A percentile compares a stretch with the other conserved stretches of the same genome.
phyloP scores from a whole-genome alignment of 1,140 invertebrate genomes.

The Leptinotarsa texana region DNA sequence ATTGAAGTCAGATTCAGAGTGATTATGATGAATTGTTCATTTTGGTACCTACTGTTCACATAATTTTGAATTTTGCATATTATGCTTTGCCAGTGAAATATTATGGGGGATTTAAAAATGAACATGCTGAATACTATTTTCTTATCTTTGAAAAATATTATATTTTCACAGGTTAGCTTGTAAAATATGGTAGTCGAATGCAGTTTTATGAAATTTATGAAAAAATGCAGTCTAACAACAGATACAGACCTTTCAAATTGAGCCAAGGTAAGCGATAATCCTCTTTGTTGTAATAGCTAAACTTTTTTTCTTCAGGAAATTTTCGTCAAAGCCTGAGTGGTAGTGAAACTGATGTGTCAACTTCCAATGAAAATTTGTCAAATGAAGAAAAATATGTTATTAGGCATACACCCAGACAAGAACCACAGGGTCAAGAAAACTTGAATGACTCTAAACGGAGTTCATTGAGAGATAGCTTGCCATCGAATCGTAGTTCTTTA shows the following conservation, averaged over 20 bases:
- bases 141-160: no score
- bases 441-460: constrained; percentile 69
- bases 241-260: constrained; percentile 35
- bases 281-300: not conserved
- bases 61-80: no score
- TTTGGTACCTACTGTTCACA: no score
- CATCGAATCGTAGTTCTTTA: constrained; percentile 73
- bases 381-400: constrained; percentile 84
- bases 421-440: constrained; percentile 91
- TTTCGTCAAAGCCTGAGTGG: constrained; percentile 78
- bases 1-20: no score
- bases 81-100: no score
- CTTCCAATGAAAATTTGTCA: constrained; percentile 87
- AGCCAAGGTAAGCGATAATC: constrained; percentile 25
- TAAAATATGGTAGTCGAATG: not conserved
- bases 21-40: no score
- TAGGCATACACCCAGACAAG: constrained; percentile 80
- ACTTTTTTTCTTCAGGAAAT: constrained; percentile 32
- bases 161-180: not conserved
- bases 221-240: constrained; percentile 36
- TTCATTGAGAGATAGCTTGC: constrained; percentile 71
- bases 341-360: constrained; percentile 88
- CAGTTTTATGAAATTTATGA: not conserved
- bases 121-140: no score
- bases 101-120: no score